Conservation (phyloP, 2,888 invertebrate species). For the Hoplodrina blanda region DNA sequence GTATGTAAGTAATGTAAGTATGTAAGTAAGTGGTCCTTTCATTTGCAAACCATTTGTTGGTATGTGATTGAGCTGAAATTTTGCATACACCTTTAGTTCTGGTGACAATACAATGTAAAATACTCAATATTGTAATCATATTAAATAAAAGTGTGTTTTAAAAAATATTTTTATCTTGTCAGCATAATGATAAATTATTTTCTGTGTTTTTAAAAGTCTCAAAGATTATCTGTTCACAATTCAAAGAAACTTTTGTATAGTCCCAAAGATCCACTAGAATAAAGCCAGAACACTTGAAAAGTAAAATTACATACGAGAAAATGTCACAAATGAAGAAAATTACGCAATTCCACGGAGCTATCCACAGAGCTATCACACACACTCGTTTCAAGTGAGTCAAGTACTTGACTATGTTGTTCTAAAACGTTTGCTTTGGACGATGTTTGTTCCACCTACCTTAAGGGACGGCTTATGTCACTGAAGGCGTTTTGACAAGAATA, state of each 20-base stretch:
- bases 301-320: slow-evolving; percentile 7
- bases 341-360: slow-evolving; percentile 6
- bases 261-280: neutral
- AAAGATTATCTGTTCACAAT: neutral
- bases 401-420: slow-evolving; percentile 4
- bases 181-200: no score
- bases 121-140: no score
- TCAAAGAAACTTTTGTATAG: neutral
- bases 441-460: slow-evolving; percentile 40
- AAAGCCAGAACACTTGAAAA: neutral
- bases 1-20: no score
- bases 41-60: no score
- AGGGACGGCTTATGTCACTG: neutral
- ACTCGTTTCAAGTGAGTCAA: slow-evolving; percentile 23
- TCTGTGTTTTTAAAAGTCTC: neutral
- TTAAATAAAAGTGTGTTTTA: no score
- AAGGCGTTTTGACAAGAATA: neutral
- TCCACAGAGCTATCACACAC: slow-evolving; percentile 25
- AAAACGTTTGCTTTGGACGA: slow-evolving; percentile 20
- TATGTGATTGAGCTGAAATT: no score
- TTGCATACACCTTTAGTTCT: no score
- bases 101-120: no score
- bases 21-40: no score
- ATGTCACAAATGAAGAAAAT: slow-evolving; percentile 3
- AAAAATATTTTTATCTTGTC: no score